A percentile compares a stretch with the other conserved stretches of the same genome.
These are phyloP conservation scores for Diabrotica virgifera DNA, from an alignment of 1,140 invertebrate genomes.

Conservation along the genomic window DNA sequence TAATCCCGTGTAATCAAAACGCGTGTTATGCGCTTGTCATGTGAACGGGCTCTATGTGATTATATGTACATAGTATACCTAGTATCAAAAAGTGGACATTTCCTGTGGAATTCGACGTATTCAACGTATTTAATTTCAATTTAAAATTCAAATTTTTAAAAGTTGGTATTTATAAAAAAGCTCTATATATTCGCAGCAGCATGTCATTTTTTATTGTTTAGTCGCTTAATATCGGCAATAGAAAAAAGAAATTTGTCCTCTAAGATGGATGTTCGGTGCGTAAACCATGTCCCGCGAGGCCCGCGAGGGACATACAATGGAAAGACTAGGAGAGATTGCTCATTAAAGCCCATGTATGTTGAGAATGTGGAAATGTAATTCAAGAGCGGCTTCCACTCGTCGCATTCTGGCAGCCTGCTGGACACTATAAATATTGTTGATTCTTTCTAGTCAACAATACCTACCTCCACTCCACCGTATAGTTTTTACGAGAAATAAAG, in stretches of 20 bases:
- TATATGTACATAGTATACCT: too few relatives aligned
- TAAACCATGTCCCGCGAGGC: conserved; percentile 13
- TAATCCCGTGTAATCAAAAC: too few relatives aligned
- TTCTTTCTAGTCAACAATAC: conserved; percentile 43
- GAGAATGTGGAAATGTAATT: conserved; percentile 44
- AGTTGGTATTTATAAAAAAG: too few relatives aligned
- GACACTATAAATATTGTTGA: conserved; percentile 44
- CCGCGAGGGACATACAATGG: conserved; percentile 22
- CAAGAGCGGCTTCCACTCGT: conserved; percentile 28
- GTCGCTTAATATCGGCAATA: neutral
- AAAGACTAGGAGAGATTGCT: conserved; percentile 36
- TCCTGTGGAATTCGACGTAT: too few relatives aligned
- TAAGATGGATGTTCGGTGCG: neutral
- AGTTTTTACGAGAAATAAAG: conserved; percentile 41
- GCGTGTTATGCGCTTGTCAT: too few relatives aligned
- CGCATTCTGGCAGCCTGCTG: conserved; percentile 41
- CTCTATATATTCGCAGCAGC: too few relatives aligned
- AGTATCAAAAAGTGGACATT: too few relatives aligned
- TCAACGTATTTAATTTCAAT: too few relatives aligned
- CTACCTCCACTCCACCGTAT: conserved; percentile 39
- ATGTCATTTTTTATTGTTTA: too few relatives aligned
- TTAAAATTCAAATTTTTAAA: too few relatives aligned
- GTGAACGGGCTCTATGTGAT: too few relatives aligned
- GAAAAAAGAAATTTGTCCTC: neutral
- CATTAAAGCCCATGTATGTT: conserved; percentile 44